phyloP scores from a whole-genome alignment of 2,113 vertebrate species.

The Psophia crepitans region DNA sequence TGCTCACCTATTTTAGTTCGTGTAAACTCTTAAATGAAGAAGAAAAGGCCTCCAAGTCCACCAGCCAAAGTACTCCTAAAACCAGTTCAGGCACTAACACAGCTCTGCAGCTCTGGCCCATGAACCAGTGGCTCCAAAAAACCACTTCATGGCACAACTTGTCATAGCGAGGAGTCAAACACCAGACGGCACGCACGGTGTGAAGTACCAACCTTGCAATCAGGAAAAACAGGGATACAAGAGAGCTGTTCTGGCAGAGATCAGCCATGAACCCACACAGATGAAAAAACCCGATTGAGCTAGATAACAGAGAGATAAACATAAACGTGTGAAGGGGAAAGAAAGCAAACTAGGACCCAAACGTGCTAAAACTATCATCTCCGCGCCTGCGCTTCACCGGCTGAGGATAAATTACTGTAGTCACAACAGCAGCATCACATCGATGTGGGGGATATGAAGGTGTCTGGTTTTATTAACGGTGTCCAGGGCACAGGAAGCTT shows the following conservation, averaged over 20 bases:
- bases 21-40: background rate
- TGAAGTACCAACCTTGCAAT: background rate
- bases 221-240: background rate
- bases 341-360: background rate
- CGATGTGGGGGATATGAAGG: background rate
- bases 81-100: background rate
- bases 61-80: fast-evolving
- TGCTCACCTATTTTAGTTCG: background rate
- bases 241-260: background rate
- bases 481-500: background rate
- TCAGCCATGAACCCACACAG: background rate
- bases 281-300: background rate
- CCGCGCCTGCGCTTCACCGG: background rate
- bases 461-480: background rate
- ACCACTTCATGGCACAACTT: background rate
- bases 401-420: background rate
- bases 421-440: background rate
- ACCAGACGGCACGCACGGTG: fast-evolving
- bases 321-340: background rate
- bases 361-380: background rate
- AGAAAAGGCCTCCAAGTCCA: background rate
- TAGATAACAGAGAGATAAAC: background rate
- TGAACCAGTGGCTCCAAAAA: background rate
- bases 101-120: background rate
- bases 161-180: background rate